A percentile compares a stretch with the other conserved stretches of the same genome.
Conservation (phyloP, 1,140 invertebrate species). For the Cardiocondyla obscurior region DNA sequence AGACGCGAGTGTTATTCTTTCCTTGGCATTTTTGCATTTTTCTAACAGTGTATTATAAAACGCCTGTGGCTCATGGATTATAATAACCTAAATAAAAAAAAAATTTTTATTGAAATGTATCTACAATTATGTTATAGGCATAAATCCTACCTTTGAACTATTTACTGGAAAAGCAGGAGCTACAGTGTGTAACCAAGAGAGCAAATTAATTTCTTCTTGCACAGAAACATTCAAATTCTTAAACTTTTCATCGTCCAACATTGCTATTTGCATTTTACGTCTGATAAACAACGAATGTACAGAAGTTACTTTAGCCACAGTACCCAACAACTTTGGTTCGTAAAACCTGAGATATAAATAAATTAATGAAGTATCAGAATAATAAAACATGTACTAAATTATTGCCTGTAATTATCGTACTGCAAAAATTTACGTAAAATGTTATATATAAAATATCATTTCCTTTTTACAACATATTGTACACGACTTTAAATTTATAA, state of each 20-base stretch:
- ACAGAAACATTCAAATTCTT: slow-evolving; percentile 48
- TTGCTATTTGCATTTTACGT: slow-evolving; percentile 71
- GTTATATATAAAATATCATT: too few relatives aligned
- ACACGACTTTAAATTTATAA: not conserved
- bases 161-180: slow-evolving; percentile 90
- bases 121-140: not conserved
- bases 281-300: slow-evolving; percentile 20
- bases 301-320: not conserved
- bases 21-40: slow-evolving; percentile 88
- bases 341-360: slow-evolving; percentile 55
- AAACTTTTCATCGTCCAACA: slow-evolving; percentile 75
- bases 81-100: slow-evolving; percentile 84
- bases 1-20: slow-evolving; percentile 94
- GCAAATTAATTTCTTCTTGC: slow-evolving; percentile 71
- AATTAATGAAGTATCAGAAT: not conserved
- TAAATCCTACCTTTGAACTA: slow-evolving; percentile 85
- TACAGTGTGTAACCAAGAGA: slow-evolving; percentile 87
- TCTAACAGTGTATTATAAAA: slow-evolving; percentile 91
- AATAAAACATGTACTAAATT: not conserved
- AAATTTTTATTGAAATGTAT: not conserved
- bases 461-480: not conserved
- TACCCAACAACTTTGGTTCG: slow-evolving; percentile 29
- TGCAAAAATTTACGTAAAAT: not conserved
- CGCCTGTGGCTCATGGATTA: slow-evolving; percentile 89
- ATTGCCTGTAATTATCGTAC: not conserved